Percentiles rank a stretch among this genome's conserved stretches.
Conservation (phyloP, 2,113 vertebrate genomes). For the Tringa solitaria region DNA sequence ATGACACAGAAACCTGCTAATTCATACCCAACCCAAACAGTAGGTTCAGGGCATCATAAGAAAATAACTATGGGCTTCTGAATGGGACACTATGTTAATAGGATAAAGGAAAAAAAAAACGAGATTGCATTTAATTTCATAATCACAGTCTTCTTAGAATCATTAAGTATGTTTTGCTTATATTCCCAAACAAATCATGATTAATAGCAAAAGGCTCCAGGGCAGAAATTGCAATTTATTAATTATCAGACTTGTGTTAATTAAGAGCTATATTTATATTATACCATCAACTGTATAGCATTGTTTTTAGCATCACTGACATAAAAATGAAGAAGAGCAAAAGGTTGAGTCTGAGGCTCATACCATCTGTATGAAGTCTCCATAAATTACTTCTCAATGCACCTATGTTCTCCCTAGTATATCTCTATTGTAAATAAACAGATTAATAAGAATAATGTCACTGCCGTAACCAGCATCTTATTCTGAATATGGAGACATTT, state of each 20-base stretch:
- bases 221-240: background rate
- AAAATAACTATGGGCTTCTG: background rate
- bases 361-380: background rate
- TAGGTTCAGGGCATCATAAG: background rate
- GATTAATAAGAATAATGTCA: background rate
- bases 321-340: background rate
- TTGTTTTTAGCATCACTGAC: background rate
- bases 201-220: slow-evolving; percentile 1
- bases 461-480: background rate
- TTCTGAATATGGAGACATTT: background rate
- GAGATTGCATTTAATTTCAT: slow-evolving; percentile 5
- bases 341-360: background rate
- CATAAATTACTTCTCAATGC: background rate
- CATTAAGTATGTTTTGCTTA: slow-evolving; percentile 9
- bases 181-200: background rate
- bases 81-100: background rate
- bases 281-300: background rate
- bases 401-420: background rate
- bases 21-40: background rate
- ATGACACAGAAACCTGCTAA: background rate
- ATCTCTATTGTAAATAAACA: background rate
- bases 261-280: background rate
- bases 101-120: background rate
- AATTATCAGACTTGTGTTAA: background rate
- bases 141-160: slow-evolving; percentile 14